Base-by-base conservation (phyloP, 2,888 invertebrate genomes). In the Cotesia congregata region DNA sequence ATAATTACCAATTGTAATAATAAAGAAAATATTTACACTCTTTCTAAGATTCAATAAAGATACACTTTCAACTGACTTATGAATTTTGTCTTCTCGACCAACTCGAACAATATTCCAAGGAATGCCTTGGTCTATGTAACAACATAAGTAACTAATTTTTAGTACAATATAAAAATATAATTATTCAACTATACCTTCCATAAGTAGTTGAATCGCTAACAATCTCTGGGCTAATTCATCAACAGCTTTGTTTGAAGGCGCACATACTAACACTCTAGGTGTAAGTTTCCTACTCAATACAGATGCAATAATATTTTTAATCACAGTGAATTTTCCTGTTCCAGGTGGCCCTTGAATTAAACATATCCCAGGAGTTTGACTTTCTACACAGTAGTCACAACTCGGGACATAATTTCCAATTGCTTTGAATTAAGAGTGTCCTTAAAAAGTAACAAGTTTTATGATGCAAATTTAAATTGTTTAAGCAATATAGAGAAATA, bases 241-340 rank as follows among this genome's bases (percentile, higher is more conserved):
- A 3, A 50, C 9, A 3, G 50, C 50, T 50, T 50, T 50, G 12
- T 50, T 50, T 50, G 50, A 50, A 50, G 50, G 50, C 7, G 50
- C 50, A 12, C 50, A 50, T 0, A 50, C 50, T 50, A 50, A 50
- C 7, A 50, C 12, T 50, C 50, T 50, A 1, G 0, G 9, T 6
- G 50, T 50, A 50, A 3, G 7, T 50, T 2, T 5, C 9, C 50
- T 50, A 50, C 50, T 50, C 9, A 50, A 50, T 50, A 12, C 12
- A 50, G 50, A 50, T 50, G 50, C 50, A 50, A 50, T 50, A 50
- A 50, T 50, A 50, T 50, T 50, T 50, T 50, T 50, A 50, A 50
- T 50, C 12, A 50, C 50, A 9, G 50, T 50, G 3, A 9, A 50
- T 50, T 50, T 50, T 9, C 50, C 50, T 9, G 50, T 50, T 1